phyloP scores from a whole-genome alignment of 2,797 vertebrate genomes.

The Harpagifer antarcticus region DNA sequence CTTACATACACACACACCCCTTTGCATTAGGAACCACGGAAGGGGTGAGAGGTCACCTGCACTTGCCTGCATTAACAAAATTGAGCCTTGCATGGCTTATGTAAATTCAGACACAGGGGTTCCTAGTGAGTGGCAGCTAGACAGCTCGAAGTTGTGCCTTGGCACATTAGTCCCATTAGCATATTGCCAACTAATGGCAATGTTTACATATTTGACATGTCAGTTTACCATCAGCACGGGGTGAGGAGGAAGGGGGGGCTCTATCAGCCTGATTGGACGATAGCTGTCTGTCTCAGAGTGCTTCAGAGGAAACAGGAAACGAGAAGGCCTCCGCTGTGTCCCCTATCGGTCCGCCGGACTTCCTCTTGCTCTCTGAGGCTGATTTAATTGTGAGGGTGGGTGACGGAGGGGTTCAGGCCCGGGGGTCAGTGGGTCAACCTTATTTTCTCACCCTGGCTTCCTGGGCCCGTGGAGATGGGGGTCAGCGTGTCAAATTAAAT shows the following conservation, averaged over 20 bases:
- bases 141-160: constrained; percentile 75
- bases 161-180: constrained; percentile 79
- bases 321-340: constrained; percentile 54
- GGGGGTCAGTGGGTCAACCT: constrained; percentile 86
- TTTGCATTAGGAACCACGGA: constrained; percentile 74
- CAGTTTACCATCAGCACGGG: constrained; percentile 71
- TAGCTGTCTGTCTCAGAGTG: constrained; percentile 49
- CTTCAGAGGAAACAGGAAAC: constrained; percentile 60
- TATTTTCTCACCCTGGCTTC: constrained; percentile 87
- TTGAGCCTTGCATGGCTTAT: constrained; percentile 82
- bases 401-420: constrained; percentile 84
- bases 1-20: constrained; percentile 68
- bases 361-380: constrained; percentile 72
- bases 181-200: constrained; percentile 83
- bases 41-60: constrained; percentile 78
- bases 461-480: constrained; percentile 82
- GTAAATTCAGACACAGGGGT: constrained; percentile 75
- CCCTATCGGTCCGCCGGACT: constrained; percentile 54
- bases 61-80: constrained; percentile 84
- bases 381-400: constrained; percentile 89
- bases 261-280: constrained; percentile 53
- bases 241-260: constrained; percentile 24
- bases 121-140: constrained; percentile 75
- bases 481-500: constrained; percentile 90
- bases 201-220: constrained; percentile 82